Conservation (phyloP, 2,797 vertebrate species). For the Tarsius wallacei region DNA sequence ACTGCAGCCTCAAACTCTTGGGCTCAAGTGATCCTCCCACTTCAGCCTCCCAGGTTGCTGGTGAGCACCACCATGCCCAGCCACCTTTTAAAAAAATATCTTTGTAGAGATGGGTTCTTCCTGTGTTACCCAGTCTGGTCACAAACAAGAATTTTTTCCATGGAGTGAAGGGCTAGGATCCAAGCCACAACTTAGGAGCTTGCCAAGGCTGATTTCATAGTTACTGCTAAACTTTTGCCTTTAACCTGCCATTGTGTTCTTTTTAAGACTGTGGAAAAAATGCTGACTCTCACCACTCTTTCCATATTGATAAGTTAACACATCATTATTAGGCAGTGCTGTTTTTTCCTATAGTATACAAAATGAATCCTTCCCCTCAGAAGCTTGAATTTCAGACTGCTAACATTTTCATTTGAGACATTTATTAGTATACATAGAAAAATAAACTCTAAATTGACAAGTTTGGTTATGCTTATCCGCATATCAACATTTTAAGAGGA, state of each 20-base stretch:
- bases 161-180: neutral
- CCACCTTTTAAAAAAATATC: no score
- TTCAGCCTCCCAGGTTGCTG: no score
- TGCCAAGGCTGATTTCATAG: neutral
- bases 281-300: neutral
- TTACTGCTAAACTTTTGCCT: neutral
- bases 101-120: no score
- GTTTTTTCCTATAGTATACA: neutral
- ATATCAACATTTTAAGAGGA: slow-evolving; percentile 72
- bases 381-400: slow-evolving; percentile 73
- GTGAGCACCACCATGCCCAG: no score
- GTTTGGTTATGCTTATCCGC: slow-evolving; percentile 63
- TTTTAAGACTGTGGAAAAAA: neutral
- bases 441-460: slow-evolving; percentile 82
- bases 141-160: no score
- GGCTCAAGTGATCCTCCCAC: no score
- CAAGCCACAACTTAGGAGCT: neutral
- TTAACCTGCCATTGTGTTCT: neutral
- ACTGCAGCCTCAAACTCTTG: no score
- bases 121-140: no score
- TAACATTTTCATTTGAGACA: slow-evolving; percentile 62
- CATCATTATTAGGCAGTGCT: neutral
- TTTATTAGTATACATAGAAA: slow-evolving; percentile 86
- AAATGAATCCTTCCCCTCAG: slow-evolving; percentile 10
- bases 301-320: neutral